Conservation (phyloP, 2,888 invertebrate genomes). For the Lymantria monacha region DNA sequence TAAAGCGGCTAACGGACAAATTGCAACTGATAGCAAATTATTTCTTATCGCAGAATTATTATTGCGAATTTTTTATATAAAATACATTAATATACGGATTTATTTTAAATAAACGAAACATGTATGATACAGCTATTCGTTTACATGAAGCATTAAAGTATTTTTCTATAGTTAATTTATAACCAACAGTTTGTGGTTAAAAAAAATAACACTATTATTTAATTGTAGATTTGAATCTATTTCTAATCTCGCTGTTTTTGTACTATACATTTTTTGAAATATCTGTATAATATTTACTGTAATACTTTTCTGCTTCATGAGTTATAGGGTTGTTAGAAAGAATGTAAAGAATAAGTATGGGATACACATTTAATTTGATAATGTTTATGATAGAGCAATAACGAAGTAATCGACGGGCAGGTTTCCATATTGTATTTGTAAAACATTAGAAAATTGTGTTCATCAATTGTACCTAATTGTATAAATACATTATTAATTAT, state of each 20-base stretch:
- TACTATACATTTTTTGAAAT: conserved; percentile 64
- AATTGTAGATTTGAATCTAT: conserved; percentile 74
- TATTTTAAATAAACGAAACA: conserved; percentile 54
- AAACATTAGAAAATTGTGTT: conserved; percentile 46
- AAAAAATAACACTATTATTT: conserved; percentile 46
- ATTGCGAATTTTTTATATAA: conserved; percentile 57
- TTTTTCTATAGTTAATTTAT: conserved; percentile 46
- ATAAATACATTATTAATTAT: conserved; percentile 47
- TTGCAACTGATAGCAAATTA: conserved; percentile 68
- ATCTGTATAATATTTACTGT: conserved; percentile 71
- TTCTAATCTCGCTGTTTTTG: conserved; percentile 67
- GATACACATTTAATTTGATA: conserved; percentile 61
- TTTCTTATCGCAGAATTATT: conserved; percentile 65
- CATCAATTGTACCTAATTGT: conserved; percentile 54
- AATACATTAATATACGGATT: conserved; percentile 35
- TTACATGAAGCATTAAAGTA: conserved; percentile 80
- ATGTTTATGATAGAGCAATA: conserved; percentile 56
- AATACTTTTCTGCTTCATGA: conserved; percentile 81
- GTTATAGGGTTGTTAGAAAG: conserved; percentile 72
- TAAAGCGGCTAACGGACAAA: conserved; percentile 50
- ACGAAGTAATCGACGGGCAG: conserved; percentile 57
- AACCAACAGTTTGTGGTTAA: conserved; percentile 40
- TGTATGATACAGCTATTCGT: conserved; percentile 61
- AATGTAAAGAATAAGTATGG: conserved; percentile 73
- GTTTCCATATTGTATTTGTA: conserved; percentile 57